Conservation (phyloP, 2,888 invertebrate species). For the Nephrotoma appendiculata region DNA sequence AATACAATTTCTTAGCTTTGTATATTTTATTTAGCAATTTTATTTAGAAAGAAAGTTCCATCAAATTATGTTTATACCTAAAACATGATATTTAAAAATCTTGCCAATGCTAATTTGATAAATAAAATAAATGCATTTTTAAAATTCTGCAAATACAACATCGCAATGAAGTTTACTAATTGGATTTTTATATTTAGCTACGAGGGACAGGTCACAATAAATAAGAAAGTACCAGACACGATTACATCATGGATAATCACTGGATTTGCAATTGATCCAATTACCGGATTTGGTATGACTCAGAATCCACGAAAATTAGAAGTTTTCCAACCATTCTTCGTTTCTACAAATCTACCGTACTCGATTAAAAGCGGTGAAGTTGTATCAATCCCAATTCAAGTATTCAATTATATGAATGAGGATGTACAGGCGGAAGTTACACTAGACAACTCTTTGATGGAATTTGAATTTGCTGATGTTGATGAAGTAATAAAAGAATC, state of each 20-base stretch:
- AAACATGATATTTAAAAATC: too few relatives aligned
- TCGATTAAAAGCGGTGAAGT: constrained; percentile 81
- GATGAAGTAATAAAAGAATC: constrained; percentile 37
- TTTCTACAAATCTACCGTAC: constrained; percentile 75
- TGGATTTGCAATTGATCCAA: constrained; percentile 66
- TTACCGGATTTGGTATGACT: constrained; percentile 62
- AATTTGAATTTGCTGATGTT: constrained; percentile 67
- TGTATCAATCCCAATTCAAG: constrained; percentile 70
- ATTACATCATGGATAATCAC: constrained; percentile 75
- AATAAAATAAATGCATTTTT: too few relatives aligned
- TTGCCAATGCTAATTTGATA: too few relatives aligned
- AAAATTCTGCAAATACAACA: neutral
- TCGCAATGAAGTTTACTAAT: neutral
- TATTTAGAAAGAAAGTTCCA: too few relatives aligned
- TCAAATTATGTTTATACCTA: too few relatives aligned
- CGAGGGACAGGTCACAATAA: constrained; percentile 42
- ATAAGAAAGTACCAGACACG: constrained; percentile 59
- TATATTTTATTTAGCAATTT: too few relatives aligned
- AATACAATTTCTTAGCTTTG: too few relatives aligned
- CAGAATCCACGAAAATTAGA: constrained; percentile 48
- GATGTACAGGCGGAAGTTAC: constrained; percentile 67
- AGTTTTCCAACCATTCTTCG: constrained; percentile 71
- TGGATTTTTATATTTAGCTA: constrained; percentile 24
- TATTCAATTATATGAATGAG: constrained; percentile 76
- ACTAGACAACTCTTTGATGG: constrained; percentile 64